Percentiles rank a stretch among this genome's conserved stretches.
Evolutionary conservation across 2,888 invertebrate genomes (phyloP).

Genomic region (Poecilus cupreus): DNA sequence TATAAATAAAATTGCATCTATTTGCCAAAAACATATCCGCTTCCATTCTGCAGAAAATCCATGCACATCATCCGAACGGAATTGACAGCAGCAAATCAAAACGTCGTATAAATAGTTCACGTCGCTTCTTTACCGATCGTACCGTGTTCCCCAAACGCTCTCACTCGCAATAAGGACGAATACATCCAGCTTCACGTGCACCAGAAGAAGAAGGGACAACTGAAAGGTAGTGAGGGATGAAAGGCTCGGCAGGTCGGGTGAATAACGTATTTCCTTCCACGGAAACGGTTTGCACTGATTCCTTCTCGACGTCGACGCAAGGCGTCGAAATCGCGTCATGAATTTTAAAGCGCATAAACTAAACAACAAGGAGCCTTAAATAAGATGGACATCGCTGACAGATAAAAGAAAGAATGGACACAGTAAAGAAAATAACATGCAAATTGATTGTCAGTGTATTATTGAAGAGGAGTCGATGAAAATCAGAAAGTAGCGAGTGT

Average conservation of each 20-base stretch:
- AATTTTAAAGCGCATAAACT: slow-evolving; percentile 43
- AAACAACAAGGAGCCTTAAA: slow-evolving; percentile 29
- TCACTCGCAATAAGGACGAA: not conserved
- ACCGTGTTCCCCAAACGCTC: not conserved
- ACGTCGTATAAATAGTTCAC: slow-evolving; percentile 39
- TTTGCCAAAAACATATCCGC: slow-evolving; percentile 31
- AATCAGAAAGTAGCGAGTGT: slow-evolving; percentile 31
- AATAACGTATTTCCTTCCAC: slow-evolving; percentile 45
- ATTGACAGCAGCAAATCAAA: slow-evolving; percentile 41
- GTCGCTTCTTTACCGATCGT: slow-evolving; percentile 11
- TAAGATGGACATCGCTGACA: not conserved
- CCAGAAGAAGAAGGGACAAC: not conserved
- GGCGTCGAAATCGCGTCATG: slow-evolving; percentile 33
- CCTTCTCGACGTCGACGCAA: slow-evolving; percentile 3
- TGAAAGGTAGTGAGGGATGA: not conserved
- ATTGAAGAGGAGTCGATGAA: not conserved
- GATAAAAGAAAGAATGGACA: not conserved
- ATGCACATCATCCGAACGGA: slow-evolving; percentile 18
- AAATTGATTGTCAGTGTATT: too few relatives aligned
- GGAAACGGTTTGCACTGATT: slow-evolving; percentile 48
- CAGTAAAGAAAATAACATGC: too few relatives aligned
- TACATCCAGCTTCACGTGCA: not conserved
- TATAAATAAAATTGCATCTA: slow-evolving; percentile 6
- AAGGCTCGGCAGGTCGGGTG: slow-evolving; percentile 37
- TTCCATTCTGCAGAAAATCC: not conserved